Evolutionary conservation across 2,797 vertebrate genomes (phyloP).

Genomic region (Cossypha niveicapilla): DNA sequence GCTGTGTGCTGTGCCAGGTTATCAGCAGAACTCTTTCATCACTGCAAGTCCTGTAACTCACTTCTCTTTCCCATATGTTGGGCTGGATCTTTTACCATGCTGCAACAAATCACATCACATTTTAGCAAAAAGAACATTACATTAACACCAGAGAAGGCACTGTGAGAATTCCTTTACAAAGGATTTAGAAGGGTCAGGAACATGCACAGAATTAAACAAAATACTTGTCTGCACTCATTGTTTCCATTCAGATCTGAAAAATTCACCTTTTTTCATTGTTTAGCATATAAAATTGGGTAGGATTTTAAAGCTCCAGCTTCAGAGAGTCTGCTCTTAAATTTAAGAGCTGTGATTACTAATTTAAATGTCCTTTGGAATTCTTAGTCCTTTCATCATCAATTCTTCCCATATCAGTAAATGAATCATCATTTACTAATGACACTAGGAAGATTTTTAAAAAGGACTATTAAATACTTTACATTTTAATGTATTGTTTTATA

Average conservation of each 20-base stretch:
- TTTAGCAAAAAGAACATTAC: background rate
- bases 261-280: background rate
- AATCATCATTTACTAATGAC: constrained; percentile 32
- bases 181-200: background rate
- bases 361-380: constrained; percentile 1
- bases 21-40: background rate
- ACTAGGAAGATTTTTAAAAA: background rate
- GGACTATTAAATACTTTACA: constrained; percentile 22
- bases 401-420: background rate
- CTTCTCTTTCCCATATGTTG: background rate
- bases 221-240: background rate
- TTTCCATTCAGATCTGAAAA: background rate
- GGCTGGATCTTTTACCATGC: background rate
- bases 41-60: background rate
- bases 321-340: background rate
- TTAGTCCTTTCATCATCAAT: background rate
- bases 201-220: background rate
- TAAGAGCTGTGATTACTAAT: background rate
- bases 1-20: background rate
- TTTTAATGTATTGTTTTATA: constrained; percentile 28
- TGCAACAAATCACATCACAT: background rate
- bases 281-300: background rate
- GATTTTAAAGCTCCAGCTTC: background rate
- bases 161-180: background rate
- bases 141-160: background rate